A percentile compares a stretch with the other conserved stretches of the same genome.
Evolutionary conservation across 2,113 vertebrate genomes (phyloP).

Genomic region (Varanus salvator): DNA sequence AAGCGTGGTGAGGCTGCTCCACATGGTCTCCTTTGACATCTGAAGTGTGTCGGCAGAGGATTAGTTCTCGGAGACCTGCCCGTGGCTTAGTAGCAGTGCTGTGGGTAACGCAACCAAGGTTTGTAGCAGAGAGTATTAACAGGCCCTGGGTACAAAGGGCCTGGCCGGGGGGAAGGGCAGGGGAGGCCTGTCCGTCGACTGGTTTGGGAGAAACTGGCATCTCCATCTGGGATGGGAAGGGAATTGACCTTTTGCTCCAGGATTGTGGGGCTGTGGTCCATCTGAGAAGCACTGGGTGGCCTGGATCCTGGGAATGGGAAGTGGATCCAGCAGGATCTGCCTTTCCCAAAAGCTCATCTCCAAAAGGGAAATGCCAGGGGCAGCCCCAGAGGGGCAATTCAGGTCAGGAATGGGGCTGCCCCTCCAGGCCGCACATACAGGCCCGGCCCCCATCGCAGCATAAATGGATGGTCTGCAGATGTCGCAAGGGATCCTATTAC

Average conservation of each 20-base stretch:
- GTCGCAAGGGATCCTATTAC: no score
- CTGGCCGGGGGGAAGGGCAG: constrained; percentile 44
- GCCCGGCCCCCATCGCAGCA: neutral
- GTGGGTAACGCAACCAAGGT: constrained; percentile 67
- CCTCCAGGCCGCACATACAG: neutral
- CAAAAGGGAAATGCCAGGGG: no score
- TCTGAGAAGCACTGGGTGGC: neutral
- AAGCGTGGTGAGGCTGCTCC: constrained; percentile 34
- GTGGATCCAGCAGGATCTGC: neutral
- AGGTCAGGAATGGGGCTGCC: neutral
- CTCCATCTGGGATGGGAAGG: neutral
- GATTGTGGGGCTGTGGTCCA: neutral
- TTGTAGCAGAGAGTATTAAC: constrained; percentile 61
- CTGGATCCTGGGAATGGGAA: neutral
- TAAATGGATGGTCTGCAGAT: no score
- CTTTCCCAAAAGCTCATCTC: neutral
- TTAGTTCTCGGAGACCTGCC: constrained; percentile 62
- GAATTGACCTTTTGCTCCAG: neutral
- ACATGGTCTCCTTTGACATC: constrained; percentile 59
- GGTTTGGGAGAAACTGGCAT: constrained; percentile 4
- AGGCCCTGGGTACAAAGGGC: constrained; percentile 45
- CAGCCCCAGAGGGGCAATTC: neutral
- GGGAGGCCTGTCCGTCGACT: neutral
- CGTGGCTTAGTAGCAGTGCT: constrained; percentile 67
- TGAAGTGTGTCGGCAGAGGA: constrained; percentile 64